Evolutionary conservation across 2,797 vertebrate genomes (phyloP), one percentile per base, ranked within the genome.

Genomic region (Darevskia nairensis): DNA sequence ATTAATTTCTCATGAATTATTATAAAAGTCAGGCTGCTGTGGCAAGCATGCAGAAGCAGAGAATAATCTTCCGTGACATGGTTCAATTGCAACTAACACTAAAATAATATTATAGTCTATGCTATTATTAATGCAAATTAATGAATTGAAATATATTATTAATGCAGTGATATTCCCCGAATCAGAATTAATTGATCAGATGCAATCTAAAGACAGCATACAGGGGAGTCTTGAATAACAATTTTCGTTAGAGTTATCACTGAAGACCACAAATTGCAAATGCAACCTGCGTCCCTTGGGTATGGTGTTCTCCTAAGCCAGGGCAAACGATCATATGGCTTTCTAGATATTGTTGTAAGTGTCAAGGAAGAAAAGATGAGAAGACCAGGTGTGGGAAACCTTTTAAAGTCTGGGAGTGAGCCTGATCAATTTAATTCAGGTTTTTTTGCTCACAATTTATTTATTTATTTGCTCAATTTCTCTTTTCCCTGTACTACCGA

Each of bases 1-100:
- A 93, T 94, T 94, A 93, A 95, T 95, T 95, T 95, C 86, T 93
- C 92, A 95, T 95, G 93, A 95, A 94, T 95, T 96, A 95, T 95
- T 93, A 87, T 89, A 92, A 94, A 94, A 94, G 88, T 87, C 84
- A 94, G 90, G 76, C 85, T 92, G 41, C 82, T 94, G 29, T 90
- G 89, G 88, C 79, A 95, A 69, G 85, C 90, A 94, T 88, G 84
- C 90, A 88, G 91, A 93, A 91, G 92, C 35, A 90, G 69, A 90
- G 80, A 89, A 85, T 66, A 90, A 91, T 90, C 50, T 89, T 85
- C 92, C 91, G 86, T 86, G 68, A 15, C 61, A 92, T 80, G 83
- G 89, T 87, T 92, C 89, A 92, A 88, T 92, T 94, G 80, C 82
- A 27, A 92, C 84, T 72, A 89, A 90, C 89, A 93, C 90, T 84